Evolutionary conservation across 2,797 vertebrate genomes (phyloP).

Genomic region (Hypotaenidia okinawae): DNA sequence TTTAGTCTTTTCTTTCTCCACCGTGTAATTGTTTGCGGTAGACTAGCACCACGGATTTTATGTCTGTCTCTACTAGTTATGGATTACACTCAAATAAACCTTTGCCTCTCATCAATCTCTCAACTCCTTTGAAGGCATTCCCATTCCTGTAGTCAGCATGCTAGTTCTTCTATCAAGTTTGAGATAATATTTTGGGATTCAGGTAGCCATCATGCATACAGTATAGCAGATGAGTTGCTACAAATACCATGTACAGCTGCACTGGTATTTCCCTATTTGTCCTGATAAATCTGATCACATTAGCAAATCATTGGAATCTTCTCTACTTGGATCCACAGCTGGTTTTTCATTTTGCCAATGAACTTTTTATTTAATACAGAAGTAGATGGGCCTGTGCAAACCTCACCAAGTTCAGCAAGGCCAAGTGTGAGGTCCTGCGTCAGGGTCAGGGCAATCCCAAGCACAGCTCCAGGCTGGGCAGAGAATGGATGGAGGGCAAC

Average conservation of each 20-base stretch:
- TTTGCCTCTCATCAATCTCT: background rate
- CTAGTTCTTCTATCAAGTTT: background rate
- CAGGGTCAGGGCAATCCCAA: no score
- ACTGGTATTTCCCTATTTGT: background rate
- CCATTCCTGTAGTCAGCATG: background rate
- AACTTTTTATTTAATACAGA: background rate
- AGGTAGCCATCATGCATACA: background rate
- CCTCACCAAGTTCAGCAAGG: no score
- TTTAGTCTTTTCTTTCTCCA: background rate
- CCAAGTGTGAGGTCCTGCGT: no score
- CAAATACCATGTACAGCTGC: background rate
- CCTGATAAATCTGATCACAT: background rate
- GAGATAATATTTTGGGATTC: background rate
- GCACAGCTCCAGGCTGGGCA: no score
- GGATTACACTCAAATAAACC: background rate
- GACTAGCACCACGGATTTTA: background rate
- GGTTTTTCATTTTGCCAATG: background rate
- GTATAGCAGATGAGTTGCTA: background rate
- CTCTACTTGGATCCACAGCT: background rate
- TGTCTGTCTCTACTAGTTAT: background rate
- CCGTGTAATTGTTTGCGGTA: background rate
- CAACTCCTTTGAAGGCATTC: background rate
- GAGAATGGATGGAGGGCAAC: no score
- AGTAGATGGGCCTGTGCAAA: background rate
- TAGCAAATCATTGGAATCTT: background rate